phyloP scores from a whole-genome alignment of 2,113 vertebrate genomes.

The Phrynosoma blainvillii region DNA sequence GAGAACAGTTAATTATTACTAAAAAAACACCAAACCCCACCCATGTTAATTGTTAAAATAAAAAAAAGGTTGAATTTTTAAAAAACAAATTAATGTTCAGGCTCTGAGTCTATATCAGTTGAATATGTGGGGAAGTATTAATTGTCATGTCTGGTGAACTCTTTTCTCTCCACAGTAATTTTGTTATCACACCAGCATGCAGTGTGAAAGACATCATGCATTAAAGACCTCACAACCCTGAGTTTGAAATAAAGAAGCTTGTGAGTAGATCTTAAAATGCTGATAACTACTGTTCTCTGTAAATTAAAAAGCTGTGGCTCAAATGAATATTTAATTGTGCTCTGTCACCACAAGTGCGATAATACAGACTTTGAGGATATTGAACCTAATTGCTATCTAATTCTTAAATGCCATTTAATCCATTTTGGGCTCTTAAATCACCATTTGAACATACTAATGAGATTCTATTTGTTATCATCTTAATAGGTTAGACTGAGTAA shows the following conservation, averaged over 20 bases:
- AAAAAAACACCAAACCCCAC: too few relatives aligned
- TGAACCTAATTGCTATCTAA: conserved; percentile 23
- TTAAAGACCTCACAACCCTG: conserved; percentile 1
- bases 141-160: not conserved
- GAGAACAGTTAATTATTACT: too few relatives aligned
- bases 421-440: not conserved
- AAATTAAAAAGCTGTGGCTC: not conserved
- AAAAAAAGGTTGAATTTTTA: too few relatives aligned
- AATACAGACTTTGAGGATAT: not conserved
- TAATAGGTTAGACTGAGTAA: conserved; percentile 16
- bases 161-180: not conserved
- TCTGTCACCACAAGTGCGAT: fast-evolving
- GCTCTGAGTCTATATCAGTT: not conserved
- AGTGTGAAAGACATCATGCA: not conserved
- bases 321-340: not conserved
- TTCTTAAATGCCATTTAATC: conserved; percentile 30
- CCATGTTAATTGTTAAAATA: too few relatives aligned
- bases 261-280: not conserved
- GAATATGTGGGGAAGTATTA: not conserved
- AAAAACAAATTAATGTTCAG: too few relatives aligned
- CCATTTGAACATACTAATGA: not conserved
- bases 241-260: not conserved
- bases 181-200: conserved; percentile 6
- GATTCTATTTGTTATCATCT: conserved; percentile 26
- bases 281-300: not conserved